Evolutionary conservation across 2,888 invertebrate species (phyloP).

Genomic region (Philopedon plagiatum): DNA sequence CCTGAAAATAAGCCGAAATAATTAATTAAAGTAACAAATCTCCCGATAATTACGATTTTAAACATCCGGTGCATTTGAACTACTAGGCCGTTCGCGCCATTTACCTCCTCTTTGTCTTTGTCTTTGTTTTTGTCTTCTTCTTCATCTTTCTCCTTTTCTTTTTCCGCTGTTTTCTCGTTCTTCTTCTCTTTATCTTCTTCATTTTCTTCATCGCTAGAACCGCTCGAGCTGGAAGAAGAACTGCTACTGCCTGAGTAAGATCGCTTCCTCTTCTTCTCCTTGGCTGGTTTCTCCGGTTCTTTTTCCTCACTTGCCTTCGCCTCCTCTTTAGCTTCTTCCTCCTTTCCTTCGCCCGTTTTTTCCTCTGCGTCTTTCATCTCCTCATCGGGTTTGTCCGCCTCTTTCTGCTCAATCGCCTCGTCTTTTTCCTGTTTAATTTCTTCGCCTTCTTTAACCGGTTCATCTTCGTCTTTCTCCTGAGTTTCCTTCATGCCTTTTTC

Average conservation of each 20-base stretch:
- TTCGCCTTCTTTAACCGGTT: neutral
- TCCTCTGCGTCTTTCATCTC: conserved; percentile 53
- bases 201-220: conserved; percentile 68
- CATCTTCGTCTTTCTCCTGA: conserved; percentile 16
- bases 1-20: neutral
- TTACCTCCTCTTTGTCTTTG: conserved; percentile 61
- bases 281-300: conserved; percentile 61
- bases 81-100: too few species aligned
- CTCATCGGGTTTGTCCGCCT: conserved; percentile 56
- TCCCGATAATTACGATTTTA: too few species aligned
- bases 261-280: conserved; percentile 68
- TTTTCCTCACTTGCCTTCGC: conserved; percentile 63
- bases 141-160: conserved; percentile 60
- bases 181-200: conserved; percentile 55
- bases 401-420: conserved; percentile 9
- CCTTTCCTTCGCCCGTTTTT: conserved; percentile 53
- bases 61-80: too few species aligned
- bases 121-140: conserved; percentile 64
- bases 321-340: conserved; percentile 35
- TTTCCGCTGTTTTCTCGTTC: conserved; percentile 61
- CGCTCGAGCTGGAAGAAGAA: conserved; percentile 69
- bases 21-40: neutral
- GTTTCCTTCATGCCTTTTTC: conserved; percentile 16
- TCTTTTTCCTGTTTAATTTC: conserved; percentile 21
- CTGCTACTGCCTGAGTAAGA: conserved; percentile 70